Evolutionary conservation across 2,888 invertebrate species (phyloP).

Genomic region (Pristionchus japonicus): DNA sequence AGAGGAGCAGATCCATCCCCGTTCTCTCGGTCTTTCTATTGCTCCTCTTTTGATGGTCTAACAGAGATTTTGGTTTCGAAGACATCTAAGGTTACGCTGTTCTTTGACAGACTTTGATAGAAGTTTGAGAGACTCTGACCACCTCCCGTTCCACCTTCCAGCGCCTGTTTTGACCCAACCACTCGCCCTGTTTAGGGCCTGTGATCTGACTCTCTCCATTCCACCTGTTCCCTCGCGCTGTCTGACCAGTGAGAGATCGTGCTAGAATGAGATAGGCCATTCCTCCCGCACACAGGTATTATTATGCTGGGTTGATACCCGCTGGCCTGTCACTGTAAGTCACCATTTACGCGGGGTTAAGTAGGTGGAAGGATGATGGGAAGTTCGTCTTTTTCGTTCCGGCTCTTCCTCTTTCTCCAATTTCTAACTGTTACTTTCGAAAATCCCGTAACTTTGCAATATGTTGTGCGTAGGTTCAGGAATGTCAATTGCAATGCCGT

Average conservation of each 20-base stretch:
- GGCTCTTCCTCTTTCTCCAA: too few relatives aligned
- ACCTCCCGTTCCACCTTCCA: neutral
- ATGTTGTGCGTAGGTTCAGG: neutral
- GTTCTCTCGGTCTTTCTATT: too few relatives aligned
- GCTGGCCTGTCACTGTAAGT: slow-evolving; percentile 26
- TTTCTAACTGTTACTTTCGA: too few relatives aligned
- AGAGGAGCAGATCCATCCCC: neutral
- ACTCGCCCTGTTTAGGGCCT: neutral
- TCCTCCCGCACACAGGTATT: neutral
- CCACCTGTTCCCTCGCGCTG: too few relatives aligned
- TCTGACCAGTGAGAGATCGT: neutral
- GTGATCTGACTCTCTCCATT: too few relatives aligned
- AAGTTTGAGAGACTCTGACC: neutral
- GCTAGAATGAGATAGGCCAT: too few relatives aligned
- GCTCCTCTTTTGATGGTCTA: neutral
- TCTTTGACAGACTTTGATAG: neutral
- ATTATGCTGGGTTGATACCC: neutral
- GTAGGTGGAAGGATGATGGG: neutral
- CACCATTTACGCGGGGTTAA: neutral
- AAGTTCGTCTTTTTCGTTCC: neutral
- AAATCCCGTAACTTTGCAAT: neutral
- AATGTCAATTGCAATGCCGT: neutral
- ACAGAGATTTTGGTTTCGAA: too few relatives aligned
- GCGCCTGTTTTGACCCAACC: neutral
- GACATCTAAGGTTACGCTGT: too few relatives aligned